Evolutionary conservation across 1,140 invertebrate genomes (phyloP), one percentile per base, ranked within the genome.

Genomic region (Polypedilum vanderplanki): DNA sequence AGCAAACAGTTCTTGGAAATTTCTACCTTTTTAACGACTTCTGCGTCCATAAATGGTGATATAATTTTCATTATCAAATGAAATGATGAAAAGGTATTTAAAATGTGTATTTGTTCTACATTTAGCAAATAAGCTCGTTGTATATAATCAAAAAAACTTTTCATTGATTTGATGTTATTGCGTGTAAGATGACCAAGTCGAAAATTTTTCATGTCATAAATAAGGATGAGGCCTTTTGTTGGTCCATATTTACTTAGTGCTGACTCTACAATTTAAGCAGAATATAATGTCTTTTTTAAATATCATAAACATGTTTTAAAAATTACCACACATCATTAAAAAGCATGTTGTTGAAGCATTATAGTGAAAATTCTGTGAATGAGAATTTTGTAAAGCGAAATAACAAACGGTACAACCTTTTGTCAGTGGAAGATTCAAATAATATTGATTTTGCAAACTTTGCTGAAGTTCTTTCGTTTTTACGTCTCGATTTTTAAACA

Each of bases 11-110:
- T 33, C 5, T 33, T 33, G 24, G 1, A 33, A 33, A 33, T 33
- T 33, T 33, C n/a, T 70, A 70, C 65, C 65, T 20, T 70, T 70
- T 70, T 70, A 70, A 20, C 65, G 7, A 70, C 17, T 22, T 70
- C 65, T 8, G 17, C 7, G 3, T 22, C 2, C 17, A 70, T 7
- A 20, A 70, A 70, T 70, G 65, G 65, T 18, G 17, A 20, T 10
- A 70, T 70, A 1, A 70, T 0, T 1, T 70, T 70, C 17, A 70
- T 20, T 7, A 70, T 18, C 65, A 70, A 20, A 18, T 70, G 20
- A 7, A 70, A 70, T 18, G 20, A 70, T 7, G 65, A 17, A 70
- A 70, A 7, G 3, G 65, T 70, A 10, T 70, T 70, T 1, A 70
- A 70, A 20, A 70, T 70, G 18, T 70, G 65, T 20, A 70, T 70